Conservation (phyloP, 1,140 invertebrate species). For the Zaprionus ghesquierei region DNA sequence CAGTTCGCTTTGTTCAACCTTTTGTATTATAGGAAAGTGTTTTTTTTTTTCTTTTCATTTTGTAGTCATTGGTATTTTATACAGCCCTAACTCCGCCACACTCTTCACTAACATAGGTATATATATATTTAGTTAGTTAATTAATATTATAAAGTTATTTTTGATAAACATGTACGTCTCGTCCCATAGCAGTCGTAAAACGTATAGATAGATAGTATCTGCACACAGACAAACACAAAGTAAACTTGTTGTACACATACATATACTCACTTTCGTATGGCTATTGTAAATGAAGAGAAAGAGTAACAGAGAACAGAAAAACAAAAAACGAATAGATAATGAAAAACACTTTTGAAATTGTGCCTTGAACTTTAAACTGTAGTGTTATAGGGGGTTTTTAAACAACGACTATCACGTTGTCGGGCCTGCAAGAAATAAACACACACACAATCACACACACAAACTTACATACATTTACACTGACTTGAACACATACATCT, state of each 20-base stretch:
- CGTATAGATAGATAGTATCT: conserved; percentile 7
- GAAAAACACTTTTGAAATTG: conserved; percentile 74
- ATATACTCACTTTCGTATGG: conserved; percentile 25
- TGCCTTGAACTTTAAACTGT: conserved; percentile 73
- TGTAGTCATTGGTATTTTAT: conserved; percentile 26
- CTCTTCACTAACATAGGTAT: too few relatives aligned
- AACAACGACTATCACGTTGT: conserved; percentile 29
- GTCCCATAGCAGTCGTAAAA: conserved; percentile 1
- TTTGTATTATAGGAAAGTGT: conserved; percentile 43
- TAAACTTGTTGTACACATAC: neutral
- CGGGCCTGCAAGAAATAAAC: conserved; percentile 18
- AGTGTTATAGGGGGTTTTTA: conserved; percentile 30
- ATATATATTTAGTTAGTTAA: conserved; percentile 27
- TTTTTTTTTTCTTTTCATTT: conserved; percentile 24
- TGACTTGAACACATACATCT: neutral
- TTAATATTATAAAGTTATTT: conserved; percentile 28
- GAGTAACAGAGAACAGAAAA: conserved; percentile 7
- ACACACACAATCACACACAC: neutral
- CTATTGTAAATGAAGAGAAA: conserved; percentile 52
- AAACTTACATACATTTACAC: neutral
- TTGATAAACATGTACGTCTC: conserved; percentile 12
- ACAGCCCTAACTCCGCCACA: neutral
- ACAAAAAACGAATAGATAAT: conserved; percentile 20
- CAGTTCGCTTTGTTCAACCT: conserved; percentile 27
- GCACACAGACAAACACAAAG: neutral